Percentiles rank a stretch among this genome's conserved stretches.
Evolutionary conservation across 2,113 vertebrate species (phyloP).

Genomic region (Neogobius melanostomus): DNA sequence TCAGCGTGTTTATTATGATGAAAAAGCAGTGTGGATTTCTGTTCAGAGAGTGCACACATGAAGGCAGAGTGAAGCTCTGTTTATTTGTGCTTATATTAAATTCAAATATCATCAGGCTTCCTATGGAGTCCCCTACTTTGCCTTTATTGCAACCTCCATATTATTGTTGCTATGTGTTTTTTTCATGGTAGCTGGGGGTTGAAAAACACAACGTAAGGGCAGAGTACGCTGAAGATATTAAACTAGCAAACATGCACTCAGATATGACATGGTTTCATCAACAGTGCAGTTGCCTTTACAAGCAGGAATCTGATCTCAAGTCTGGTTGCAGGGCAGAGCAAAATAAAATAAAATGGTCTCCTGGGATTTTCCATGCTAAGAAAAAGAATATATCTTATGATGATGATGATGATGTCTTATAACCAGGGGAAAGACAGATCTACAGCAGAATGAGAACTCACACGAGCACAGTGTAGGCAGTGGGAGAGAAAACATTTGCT

Average conservation of each 20-base stretch:
- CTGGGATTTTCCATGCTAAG: conserved; percentile 12
- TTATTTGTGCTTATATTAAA: background rate
- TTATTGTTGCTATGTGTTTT: background rate
- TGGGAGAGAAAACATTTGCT: conserved; percentile 23
- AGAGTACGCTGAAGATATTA: conserved; percentile 16
- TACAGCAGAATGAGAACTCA: conserved; percentile 18
- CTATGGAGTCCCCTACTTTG: background rate
- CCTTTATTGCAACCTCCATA: background rate
- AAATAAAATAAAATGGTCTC: conserved; percentile 10
- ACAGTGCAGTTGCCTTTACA: conserved; percentile 59
- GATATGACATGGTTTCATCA: conserved; percentile 24
- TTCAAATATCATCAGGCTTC: background rate
- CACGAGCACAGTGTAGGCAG: conserved; percentile 14
- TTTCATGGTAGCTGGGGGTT: background rate
- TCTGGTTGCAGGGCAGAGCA: conserved; percentile 28
- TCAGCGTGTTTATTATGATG: no score
- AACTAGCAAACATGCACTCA: conserved; percentile 12
- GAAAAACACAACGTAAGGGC: conserved; percentile 3
- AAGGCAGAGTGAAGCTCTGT: background rate
- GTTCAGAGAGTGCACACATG: background rate
- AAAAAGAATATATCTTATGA: background rate
- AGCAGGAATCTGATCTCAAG: conserved; percentile 33
- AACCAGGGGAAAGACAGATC: conserved; percentile 24
- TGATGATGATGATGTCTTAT: conserved; percentile 21
- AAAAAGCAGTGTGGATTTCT: background rate